phyloP scores from a whole-genome alignment of 2,888 invertebrate species.

The Agonopterix arenella region DNA sequence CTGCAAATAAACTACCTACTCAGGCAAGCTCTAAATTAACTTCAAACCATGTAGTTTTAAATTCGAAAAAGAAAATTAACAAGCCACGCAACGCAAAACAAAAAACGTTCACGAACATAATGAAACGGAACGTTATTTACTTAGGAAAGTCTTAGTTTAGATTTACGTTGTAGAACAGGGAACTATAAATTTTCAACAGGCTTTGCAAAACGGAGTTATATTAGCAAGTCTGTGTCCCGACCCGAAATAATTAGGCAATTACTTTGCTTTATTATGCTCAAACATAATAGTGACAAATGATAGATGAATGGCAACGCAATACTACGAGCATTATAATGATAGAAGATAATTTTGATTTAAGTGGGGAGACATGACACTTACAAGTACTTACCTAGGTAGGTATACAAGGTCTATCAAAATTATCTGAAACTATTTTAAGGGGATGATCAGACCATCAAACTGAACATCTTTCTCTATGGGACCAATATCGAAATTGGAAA shows the following conservation, averaged over 20 bases:
- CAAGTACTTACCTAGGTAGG: too few species aligned
- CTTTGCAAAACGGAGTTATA: slow-evolving; percentile 42
- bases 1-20: too few species aligned
- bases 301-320: too few species aligned
- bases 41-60: neutral
- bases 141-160: slow-evolving; percentile 14
- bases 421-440: too few species aligned
- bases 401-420: too few species aligned
- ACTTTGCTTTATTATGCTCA: slow-evolving; percentile 54
- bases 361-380: too few species aligned
- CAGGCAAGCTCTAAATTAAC: too few species aligned
- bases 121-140: slow-evolving; percentile 5
- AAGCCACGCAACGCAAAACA: neutral
- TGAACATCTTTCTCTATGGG: too few species aligned
- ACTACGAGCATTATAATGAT: too few species aligned
- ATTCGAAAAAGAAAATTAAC: neutral
- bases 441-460: too few species aligned
- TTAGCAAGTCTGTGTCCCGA: slow-evolving; percentile 31
- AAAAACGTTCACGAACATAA: neutral
- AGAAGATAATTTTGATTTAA: too few species aligned
- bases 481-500: too few species aligned
- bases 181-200: slow-evolving; percentile 52
- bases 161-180: slow-evolving; percentile 35
- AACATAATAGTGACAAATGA: slow-evolving; percentile 29
- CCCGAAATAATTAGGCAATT: slow-evolving; percentile 66